Percentiles rank a stretch among this genome's conserved stretches.
Conservation (phyloP, 1,140 invertebrate species). For the Oryzaephilus surinamensis region DNA sequence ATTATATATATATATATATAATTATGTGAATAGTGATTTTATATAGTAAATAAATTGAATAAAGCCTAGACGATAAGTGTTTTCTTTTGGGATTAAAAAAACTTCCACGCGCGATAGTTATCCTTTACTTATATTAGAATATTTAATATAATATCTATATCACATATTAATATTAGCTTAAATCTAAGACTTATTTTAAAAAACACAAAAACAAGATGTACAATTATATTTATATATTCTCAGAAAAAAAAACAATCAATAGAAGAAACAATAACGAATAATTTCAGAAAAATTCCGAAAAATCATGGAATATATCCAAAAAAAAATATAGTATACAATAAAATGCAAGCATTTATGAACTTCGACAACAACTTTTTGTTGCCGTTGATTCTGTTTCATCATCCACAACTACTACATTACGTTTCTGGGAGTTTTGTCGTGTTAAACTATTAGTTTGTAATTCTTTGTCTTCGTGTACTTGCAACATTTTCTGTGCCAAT, state of each 20-base stretch:
- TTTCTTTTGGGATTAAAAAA: too few species aligned
- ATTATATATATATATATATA: too few species aligned
- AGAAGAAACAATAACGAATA: background rate
- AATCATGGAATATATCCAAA: slow-evolving; percentile 7
- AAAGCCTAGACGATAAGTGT: too few species aligned
- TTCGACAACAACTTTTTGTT: slow-evolving; percentile 20
- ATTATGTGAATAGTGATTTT: slow-evolving; percentile 15
- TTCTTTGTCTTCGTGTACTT: slow-evolving; percentile 39
- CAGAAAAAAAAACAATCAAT: background rate
- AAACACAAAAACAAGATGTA: background rate
- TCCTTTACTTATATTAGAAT: slow-evolving; percentile 10
- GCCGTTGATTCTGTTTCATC: slow-evolving; percentile 37
- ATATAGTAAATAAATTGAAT: slow-evolving; percentile 11
- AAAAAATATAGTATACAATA: background rate
- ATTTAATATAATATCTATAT: background rate
- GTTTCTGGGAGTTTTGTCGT: slow-evolving; percentile 41
- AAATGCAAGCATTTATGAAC: slow-evolving; percentile 11
- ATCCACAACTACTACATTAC: slow-evolving; percentile 52
- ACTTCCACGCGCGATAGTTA: too few species aligned
- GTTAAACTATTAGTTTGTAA: slow-evolving; percentile 39
- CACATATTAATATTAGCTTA: too few species aligned
- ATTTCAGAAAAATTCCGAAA: background rate
- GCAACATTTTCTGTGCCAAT: slow-evolving; percentile 61
- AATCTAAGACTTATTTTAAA: background rate
- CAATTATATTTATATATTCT: slow-evolving; percentile 1